Evolutionary conservation across 2,797 vertebrate genomes (phyloP).

Genomic region (Premnoplex brunnescens): DNA sequence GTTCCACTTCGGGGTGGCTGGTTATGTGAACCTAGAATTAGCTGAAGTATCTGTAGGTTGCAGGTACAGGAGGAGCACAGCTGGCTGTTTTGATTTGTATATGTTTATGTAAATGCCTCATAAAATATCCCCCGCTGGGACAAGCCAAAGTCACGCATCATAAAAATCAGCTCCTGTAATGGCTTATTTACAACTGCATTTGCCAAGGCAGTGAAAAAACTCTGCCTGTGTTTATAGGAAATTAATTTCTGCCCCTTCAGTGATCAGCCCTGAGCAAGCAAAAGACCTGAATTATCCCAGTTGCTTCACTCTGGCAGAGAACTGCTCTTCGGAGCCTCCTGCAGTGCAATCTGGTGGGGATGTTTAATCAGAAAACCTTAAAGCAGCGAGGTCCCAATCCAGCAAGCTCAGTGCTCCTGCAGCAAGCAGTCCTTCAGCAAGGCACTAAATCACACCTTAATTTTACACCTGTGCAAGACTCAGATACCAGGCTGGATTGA

Average conservation of each 20-base stretch:
- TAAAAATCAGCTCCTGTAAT: slow-evolving; percentile 48
- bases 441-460: slow-evolving; percentile 13
- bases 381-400: slow-evolving; percentile 2
- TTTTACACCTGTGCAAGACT: not conserved
- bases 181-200: slow-evolving; percentile 67
- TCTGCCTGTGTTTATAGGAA: slow-evolving; percentile 76
- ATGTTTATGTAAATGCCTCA: slow-evolving; percentile 68
- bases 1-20: not conserved
- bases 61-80: slow-evolving; percentile 26
- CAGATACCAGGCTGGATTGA: not conserved
- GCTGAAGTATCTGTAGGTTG: not conserved
- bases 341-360: slow-evolving; percentile 57
- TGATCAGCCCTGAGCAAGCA: slow-evolving; percentile 77
- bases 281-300: slow-evolving; percentile 76
- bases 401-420: not conserved
- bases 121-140: slow-evolving; percentile 14
- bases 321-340: slow-evolving; percentile 70
- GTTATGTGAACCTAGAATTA: not conserved
- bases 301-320: slow-evolving; percentile 72
- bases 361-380: slow-evolving; percentile 69
- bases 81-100: slow-evolving; percentile 53
- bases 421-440: not conserved
- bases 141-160: slow-evolving; percentile 49
- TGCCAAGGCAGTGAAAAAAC: slow-evolving; percentile 65
- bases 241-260: slow-evolving; percentile 80